These are phyloP conservation scores for Brachyhypopomus occidentalis DNA, from an alignment of 2,113 vertebrate species.

Conservation along the genomic window DNA sequence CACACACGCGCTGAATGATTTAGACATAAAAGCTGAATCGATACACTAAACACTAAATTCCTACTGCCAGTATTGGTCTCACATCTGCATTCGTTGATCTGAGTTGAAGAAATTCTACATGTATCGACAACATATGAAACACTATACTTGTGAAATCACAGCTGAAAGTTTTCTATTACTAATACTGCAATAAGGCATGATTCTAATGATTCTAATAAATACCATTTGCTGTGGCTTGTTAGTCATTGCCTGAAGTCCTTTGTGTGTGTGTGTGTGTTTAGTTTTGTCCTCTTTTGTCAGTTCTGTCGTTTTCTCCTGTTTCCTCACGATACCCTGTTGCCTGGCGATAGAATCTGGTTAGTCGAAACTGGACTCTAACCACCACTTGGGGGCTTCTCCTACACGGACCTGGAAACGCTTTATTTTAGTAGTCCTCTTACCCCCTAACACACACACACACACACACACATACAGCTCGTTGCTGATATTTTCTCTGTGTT, in stretches of 20 bases:
- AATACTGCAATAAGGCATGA: too few relatives aligned
- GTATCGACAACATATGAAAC: too few relatives aligned
- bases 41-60: background rate
- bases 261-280: too few relatives aligned
- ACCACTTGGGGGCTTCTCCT: slow-evolving; percentile 14
- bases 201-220: too few relatives aligned
- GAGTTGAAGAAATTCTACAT: background rate
- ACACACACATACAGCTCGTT: background rate
- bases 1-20: background rate
- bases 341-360: background rate
- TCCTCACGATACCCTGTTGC: background rate
- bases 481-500: slow-evolving; percentile 28
- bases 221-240: too few relatives aligned
- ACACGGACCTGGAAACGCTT: background rate
- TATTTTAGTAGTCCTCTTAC: background rate
- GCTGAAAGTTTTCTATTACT: background rate
- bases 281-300: too few relatives aligned
- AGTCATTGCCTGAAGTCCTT: background rate
- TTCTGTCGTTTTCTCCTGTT: background rate
- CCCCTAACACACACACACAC: too few relatives aligned
- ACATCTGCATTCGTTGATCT: background rate
- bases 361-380: background rate
- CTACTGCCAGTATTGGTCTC: too few relatives aligned
- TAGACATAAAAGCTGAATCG: background rate
- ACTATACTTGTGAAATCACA: background rate